phyloP scores from a whole-genome alignment of 2,113 vertebrate genomes.

The Delphinapterus leucas region DNA sequence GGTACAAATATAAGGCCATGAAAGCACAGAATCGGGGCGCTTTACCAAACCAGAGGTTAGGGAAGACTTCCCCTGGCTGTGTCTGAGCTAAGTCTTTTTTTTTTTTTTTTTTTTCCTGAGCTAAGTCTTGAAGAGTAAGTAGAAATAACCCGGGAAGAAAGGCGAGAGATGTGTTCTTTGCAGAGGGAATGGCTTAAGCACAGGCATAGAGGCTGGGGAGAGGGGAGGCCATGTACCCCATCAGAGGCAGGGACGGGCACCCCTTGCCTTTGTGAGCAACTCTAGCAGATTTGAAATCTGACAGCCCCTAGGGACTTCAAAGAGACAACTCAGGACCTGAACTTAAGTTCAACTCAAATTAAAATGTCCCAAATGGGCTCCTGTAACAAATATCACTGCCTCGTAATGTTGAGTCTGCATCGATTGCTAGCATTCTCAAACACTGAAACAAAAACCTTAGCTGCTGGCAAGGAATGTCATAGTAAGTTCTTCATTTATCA shows the following conservation, averaged over 20 bases:
- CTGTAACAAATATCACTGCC: neutral
- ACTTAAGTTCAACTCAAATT: neutral
- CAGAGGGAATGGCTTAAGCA: neutral
- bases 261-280: fast-evolving
- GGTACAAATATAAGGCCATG: neutral
- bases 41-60: neutral
- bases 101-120: too few species aligned
- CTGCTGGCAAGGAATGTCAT: neutral
- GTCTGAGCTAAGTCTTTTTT: neutral
- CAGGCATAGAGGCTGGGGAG: neutral
- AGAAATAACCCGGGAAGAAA: neutral
- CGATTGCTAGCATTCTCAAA: neutral
- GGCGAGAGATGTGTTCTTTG: neutral
- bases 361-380: neutral
- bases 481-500: neutral
- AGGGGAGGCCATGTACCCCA: fast-evolving
- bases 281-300: neutral
- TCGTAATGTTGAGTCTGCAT: neutral
- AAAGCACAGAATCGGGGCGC: neutral
- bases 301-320: neutral
- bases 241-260: neutral
- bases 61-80: neutral
- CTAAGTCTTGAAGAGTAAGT: neutral
- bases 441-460: neutral
- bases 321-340: neutral